A percentile compares a stretch with the other conserved stretches of the same genome.
Evolutionary conservation across 2,888 invertebrate genomes (phyloP).

Genomic region (Trissoscelio sp.): DNA sequence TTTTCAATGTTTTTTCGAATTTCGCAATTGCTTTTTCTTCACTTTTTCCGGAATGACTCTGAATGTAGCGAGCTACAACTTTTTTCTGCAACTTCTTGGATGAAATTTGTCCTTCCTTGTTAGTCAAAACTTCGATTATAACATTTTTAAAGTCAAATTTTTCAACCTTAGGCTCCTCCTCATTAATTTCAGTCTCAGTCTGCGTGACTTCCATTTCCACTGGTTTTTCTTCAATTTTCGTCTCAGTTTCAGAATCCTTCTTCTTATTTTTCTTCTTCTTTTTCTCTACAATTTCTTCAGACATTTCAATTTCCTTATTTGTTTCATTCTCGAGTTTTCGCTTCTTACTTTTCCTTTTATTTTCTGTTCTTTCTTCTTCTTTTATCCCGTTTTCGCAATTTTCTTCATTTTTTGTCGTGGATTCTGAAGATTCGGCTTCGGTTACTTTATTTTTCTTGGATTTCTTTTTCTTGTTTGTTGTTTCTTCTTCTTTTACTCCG

Average conservation of each 20-base stretch:
- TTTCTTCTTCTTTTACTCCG: constrained; percentile 70
- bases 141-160: constrained; percentile 78
- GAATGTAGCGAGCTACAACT: constrained; percentile 87
- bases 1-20: constrained; percentile 89
- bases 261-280: constrained; percentile 1
- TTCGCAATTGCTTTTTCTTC: constrained; percentile 88
- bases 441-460: constrained; percentile 66
- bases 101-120: constrained; percentile 86
- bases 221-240: not conserved
- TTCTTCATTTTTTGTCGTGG: constrained; percentile 73
- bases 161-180: constrained; percentile 32
- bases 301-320: constrained; percentile 22
- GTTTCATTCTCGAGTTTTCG: constrained; percentile 64
- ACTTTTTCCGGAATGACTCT: constrained; percentile 84
- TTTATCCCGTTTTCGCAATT: constrained; percentile 7
- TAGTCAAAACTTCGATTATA: constrained; percentile 75
- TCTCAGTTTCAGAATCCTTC: constrained; percentile 7
- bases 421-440: constrained; percentile 70
- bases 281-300: constrained; percentile 12
- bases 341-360: constrained; percentile 77
- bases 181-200: not conserved
- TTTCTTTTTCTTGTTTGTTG: constrained; percentile 20
- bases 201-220: not conserved
- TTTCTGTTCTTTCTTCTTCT: constrained; percentile 75
- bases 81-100: constrained; percentile 91